These are phyloP conservation scores for Cacoxenus indagator DNA, from an alignment of 2,888 invertebrate species.

Conservation along the genomic window DNA sequence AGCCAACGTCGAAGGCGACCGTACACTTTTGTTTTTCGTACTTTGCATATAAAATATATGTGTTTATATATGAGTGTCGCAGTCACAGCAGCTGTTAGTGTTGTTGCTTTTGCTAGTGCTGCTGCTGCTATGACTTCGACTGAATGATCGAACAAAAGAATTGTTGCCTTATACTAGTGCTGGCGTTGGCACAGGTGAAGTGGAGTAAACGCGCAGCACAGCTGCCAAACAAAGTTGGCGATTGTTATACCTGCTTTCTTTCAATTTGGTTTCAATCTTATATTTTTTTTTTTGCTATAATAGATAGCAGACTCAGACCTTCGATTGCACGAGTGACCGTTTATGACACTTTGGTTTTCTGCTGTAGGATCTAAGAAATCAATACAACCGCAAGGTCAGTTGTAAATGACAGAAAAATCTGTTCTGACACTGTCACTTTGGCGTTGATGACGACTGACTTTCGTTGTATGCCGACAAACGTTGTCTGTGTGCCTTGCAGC, in stretches of 20 bases:
- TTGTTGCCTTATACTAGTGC: slow-evolving; percentile 5
- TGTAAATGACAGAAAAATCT: not conserved
- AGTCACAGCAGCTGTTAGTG: slow-evolving; percentile 21
- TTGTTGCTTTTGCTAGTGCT: slow-evolving; percentile 32
- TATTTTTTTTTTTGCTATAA: slow-evolving; percentile 34
- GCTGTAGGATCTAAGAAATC: slow-evolving; percentile 53
- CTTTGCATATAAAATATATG: slow-evolving; percentile 34
- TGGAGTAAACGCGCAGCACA: slow-evolving; percentile 3
- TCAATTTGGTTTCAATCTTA: slow-evolving; percentile 17
- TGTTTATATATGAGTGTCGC: slow-evolving; percentile 40
- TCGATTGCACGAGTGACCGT: slow-evolving; percentile 47
- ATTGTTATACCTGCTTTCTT: slow-evolving; percentile 28
- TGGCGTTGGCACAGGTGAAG: not conserved
- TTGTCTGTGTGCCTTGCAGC: too few species aligned
- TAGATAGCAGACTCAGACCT: slow-evolving; percentile 50
- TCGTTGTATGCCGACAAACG: too few species aligned
- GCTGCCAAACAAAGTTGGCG: slow-evolving; percentile 28
- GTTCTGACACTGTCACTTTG: not conserved
- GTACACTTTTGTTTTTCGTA: slow-evolving; percentile 5
- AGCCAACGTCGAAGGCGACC: not conserved
- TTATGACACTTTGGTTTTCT: slow-evolving; percentile 20
- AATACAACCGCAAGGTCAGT: slow-evolving; percentile 54
- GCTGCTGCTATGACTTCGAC: slow-evolving; percentile 26
- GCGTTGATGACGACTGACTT: not conserved
- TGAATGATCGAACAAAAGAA: slow-evolving; percentile 17